phyloP scores from a whole-genome alignment of 2,797 vertebrate genomes.

The Garrulus glandarius region DNA sequence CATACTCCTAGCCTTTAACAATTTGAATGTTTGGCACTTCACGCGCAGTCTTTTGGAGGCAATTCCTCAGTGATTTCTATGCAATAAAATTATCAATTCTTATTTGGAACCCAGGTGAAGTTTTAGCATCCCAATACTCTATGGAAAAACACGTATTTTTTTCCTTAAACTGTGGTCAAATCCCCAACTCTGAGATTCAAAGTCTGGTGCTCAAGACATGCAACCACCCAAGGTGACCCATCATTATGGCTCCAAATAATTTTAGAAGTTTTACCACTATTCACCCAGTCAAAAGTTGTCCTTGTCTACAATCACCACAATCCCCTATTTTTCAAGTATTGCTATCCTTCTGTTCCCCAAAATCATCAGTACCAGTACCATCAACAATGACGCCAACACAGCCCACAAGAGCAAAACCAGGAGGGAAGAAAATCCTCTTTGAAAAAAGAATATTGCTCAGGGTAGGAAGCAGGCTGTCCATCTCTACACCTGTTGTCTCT shows the following conservation, averaged over 20 bases:
- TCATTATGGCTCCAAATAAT: neutral
- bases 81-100: neutral
- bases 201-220: neutral
- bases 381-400: neutral
- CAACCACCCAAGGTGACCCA: neutral
- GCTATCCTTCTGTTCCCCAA: neutral
- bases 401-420: neutral
- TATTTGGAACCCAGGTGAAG: neutral
- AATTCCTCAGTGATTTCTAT: neutral
- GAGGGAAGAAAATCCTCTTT: neutral
- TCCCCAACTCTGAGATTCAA: neutral
- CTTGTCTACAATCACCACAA: neutral
- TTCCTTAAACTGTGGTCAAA: neutral
- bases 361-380: neutral
- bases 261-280: neutral
- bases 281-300: neutral
- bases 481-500: neutral
- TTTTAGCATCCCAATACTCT: neutral
- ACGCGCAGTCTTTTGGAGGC: neutral
- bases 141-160: accelerated
- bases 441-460: neutral
- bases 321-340: neutral
- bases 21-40: neutral
- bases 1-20: neutral
- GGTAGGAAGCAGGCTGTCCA: neutral